A percentile compares a stretch with the other conserved stretches of the same genome.
phyloP scores from a whole-genome alignment of 2,113 vertebrate species.

The Megaptera novaeangliae region DNA sequence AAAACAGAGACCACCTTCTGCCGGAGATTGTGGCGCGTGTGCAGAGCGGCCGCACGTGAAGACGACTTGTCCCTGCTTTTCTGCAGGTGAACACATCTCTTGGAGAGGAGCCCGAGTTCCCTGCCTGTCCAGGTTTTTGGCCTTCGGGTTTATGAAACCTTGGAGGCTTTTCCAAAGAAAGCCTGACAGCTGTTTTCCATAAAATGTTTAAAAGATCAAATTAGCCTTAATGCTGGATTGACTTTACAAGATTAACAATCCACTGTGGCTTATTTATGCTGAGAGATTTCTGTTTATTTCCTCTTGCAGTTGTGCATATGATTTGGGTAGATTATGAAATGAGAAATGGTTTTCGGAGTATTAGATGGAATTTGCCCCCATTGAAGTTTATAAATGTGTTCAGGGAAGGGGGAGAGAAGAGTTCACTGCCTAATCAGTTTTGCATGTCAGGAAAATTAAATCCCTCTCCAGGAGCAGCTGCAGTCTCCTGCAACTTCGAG shows the following conservation, averaged over 20 bases:
- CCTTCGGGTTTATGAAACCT: neutral
- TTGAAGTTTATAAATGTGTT: neutral
- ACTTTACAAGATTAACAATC: neutral
- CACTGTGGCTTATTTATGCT: neutral
- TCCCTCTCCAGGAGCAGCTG: constrained; percentile 31
- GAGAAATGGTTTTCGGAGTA: constrained; percentile 19
- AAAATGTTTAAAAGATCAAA: constrained; percentile 19
- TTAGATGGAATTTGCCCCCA: neutral
- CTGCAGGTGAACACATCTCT: neutral
- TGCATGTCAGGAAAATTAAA: constrained; percentile 41
- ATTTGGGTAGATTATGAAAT: constrained; percentile 48
- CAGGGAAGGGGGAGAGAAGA: neutral
- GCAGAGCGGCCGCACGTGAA: constrained; percentile 81
- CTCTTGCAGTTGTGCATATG: neutral
- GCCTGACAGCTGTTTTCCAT: constrained; percentile 44
- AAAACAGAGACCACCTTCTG: constrained; percentile 89
- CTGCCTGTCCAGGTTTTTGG: neutral
- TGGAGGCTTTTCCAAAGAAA: neutral
- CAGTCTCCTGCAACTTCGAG: neutral
- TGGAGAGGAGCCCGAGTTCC: neutral
- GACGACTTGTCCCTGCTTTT: neutral
- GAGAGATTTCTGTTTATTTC: neutral
- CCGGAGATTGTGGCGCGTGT: constrained; percentile 86
- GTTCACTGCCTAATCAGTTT: constrained; percentile 34
- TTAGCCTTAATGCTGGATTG: neutral